Base-by-base conservation (phyloP, 2,113 vertebrate genomes). In the Vimba vimba region DNA sequence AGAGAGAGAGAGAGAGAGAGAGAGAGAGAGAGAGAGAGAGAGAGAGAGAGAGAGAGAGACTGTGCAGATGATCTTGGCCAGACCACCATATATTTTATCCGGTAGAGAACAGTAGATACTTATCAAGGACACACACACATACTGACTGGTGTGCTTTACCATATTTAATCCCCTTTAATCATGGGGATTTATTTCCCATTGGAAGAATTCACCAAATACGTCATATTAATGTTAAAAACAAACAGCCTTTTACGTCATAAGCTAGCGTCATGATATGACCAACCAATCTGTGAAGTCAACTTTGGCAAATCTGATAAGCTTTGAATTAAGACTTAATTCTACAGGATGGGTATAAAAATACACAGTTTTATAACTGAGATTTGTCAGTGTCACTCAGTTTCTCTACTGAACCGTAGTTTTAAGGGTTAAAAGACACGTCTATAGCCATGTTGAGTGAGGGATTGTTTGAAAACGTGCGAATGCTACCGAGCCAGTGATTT, bases 141-240 rank as follows among this genome's bases (percentile, higher is more conserved):
- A 90, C 85, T 69, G 79, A 55, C 64, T 88, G 80, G 83, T 59
- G 86, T 91, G 88, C 91, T 91, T 88, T 84, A 86, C 90, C 90
- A 90, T 91, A 85, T 91, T 91, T 93, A 94, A 94, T 94, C 94
- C 91, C 91, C 88, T 94, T 91, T 94, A 94, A 93, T 94, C 92
- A 91, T 93, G 36, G 87, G 92, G 93, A 94, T 94, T 91, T 87
- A 64, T 47, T 87, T 87, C 87, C 91, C 91, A 89, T 93, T 86
- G 80, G 88, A 86, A 85, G 82, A 89, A 84, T 88, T 91, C 86
- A 88, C 82, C 27, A 80, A 59, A 87, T 88, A 87, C 88, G 80
- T 93, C 93, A 90, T 89, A 83, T 82, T 89, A 86, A 92, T 91
- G 87, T 89, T 68, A 21, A 74, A 87, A 85, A 76, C 89, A 90